Evolutionary conservation across 53 echinoderm and acorn worm genomes (phyloP).

Genomic region (Hippasteria phrygiana): DNA sequence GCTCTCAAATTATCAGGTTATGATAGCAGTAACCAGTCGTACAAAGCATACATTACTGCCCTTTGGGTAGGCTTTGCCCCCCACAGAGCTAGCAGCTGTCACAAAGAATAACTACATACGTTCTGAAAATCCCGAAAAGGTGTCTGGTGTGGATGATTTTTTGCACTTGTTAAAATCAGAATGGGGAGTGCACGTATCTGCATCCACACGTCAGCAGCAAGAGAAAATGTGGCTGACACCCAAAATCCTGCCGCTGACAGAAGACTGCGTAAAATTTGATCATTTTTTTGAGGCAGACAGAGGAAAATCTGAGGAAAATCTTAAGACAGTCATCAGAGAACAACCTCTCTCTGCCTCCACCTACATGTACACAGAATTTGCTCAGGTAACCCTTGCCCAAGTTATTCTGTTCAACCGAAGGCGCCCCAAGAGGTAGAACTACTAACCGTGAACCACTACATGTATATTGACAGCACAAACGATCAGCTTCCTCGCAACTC

Average conservation of each 20-base stretch:
- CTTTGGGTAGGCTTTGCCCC: conserved; percentile 50
- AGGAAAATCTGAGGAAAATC: conserved; percentile 60
- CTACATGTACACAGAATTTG: background rate
- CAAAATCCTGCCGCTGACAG: conserved; percentile 61
- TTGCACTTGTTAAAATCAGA: too few relatives aligned
- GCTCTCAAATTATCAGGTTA: conserved; percentile 39
- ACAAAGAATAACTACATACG: too few relatives aligned
- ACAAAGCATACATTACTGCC: conserved; percentile 32
- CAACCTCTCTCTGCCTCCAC: background rate
- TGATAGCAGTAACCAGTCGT: conserved; percentile 13
- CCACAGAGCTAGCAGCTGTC: too few relatives aligned
- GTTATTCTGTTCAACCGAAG: too few relatives aligned
- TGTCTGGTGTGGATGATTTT: conserved; percentile 54
- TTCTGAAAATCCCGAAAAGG: conserved; percentile 23
- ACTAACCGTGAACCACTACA: conserved; percentile 45
- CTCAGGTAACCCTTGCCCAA: too few relatives aligned
- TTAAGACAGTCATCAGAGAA: conserved; percentile 7
- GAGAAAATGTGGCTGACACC: conserved; percentile 57
- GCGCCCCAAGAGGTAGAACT: conserved; percentile 61
- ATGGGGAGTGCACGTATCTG: conserved; percentile 47
- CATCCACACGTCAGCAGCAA: conserved; percentile 52
- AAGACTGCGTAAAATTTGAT: conserved; percentile 66
- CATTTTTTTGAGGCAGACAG: conserved; percentile 27
- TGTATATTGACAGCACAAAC: background rate
- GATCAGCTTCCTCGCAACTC: conserved; percentile 36